Conservation (phyloP, 2,888 invertebrate genomes). For the Drosophila quinaria region DNA sequence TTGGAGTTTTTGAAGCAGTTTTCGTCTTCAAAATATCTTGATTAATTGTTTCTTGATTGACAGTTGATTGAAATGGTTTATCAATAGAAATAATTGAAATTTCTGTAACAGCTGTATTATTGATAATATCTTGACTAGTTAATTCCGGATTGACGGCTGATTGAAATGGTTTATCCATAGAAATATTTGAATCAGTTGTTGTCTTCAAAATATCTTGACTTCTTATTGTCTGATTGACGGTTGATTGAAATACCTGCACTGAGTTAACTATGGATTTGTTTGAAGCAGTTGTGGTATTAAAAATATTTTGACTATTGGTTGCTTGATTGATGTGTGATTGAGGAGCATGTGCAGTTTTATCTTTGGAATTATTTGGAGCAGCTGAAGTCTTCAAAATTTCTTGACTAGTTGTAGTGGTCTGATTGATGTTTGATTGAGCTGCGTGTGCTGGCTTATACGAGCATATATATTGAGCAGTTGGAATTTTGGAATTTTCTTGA, state of each 20-base stretch:
- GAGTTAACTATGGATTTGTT: no score
- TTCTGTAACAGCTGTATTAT: not conserved
- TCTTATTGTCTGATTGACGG: not conserved
- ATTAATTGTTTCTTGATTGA: not conserved
- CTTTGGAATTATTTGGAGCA: not conserved
- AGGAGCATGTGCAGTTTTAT: not conserved
- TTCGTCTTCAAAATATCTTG: not conserved
- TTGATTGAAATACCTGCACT: not conserved
- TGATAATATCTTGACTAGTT: not conserved
- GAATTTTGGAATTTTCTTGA: not conserved
- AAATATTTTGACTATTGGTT: not conserved
- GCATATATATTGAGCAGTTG: no score
- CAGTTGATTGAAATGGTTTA: not conserved
- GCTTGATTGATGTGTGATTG: conserved; percentile 4
- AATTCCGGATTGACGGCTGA: not conserved
- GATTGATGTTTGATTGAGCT: not conserved
- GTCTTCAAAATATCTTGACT: not conserved
- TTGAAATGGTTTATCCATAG: not conserved
- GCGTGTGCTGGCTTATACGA: not conserved
- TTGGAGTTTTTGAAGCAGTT: not conserved
- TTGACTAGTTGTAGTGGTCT: not conserved
- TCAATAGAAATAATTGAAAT: not conserved
- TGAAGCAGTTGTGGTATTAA: not conserved
- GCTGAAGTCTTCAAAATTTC: not conserved
- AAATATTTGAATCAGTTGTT: not conserved